These are phyloP conservation scores for Zaprionus nigranus DNA, from an alignment of 1,140 invertebrate species.

Conservation along the genomic window DNA sequence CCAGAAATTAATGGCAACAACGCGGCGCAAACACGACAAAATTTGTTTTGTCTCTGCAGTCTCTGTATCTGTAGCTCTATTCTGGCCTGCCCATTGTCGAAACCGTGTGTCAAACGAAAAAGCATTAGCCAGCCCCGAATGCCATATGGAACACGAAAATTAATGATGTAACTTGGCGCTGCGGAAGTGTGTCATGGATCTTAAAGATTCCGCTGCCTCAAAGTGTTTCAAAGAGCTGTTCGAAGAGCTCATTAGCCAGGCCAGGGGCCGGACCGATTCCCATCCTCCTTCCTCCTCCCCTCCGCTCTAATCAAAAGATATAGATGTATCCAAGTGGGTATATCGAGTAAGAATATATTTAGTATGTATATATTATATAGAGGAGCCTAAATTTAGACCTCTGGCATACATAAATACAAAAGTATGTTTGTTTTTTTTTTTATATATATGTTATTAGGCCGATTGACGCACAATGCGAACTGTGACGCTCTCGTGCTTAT, in stretches of 20 bases:
- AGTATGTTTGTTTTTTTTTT: slow-evolving; percentile 18
- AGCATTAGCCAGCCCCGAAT: slow-evolving; percentile 43
- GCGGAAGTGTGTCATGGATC: slow-evolving; percentile 76
- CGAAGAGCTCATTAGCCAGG: slow-evolving; percentile 59
- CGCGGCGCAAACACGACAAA: slow-evolving; percentile 71
- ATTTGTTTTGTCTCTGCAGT: slow-evolving; percentile 63
- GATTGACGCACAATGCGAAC: slow-evolving; percentile 63
- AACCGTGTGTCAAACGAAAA: slow-evolving; percentile 58
- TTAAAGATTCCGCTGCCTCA: slow-evolving; percentile 39
- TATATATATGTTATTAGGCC: slow-evolving; percentile 53
- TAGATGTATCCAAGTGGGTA: slow-evolving; percentile 26
- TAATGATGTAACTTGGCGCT: slow-evolving; percentile 77
- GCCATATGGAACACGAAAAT: slow-evolving; percentile 67
- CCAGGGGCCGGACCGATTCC: slow-evolving; percentile 29
- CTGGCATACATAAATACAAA: slow-evolving; percentile 35
- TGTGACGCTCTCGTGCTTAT: slow-evolving; percentile 50
- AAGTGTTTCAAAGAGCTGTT: slow-evolving; percentile 34
- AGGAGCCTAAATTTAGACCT: slow-evolving; percentile 43
- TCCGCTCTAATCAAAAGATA: slow-evolving; percentile 58
- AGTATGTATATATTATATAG: slow-evolving; percentile 56
- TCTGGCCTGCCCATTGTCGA: slow-evolving; percentile 60
- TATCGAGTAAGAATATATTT: slow-evolving; percentile 43
- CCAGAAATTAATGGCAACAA: slow-evolving; percentile 76
- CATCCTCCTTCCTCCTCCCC: slow-evolving; percentile 1
- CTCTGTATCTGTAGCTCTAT: slow-evolving; percentile 10